Conservation (phyloP, 2,797 vertebrate genomes). For the Sebastes vulpes region DNA sequence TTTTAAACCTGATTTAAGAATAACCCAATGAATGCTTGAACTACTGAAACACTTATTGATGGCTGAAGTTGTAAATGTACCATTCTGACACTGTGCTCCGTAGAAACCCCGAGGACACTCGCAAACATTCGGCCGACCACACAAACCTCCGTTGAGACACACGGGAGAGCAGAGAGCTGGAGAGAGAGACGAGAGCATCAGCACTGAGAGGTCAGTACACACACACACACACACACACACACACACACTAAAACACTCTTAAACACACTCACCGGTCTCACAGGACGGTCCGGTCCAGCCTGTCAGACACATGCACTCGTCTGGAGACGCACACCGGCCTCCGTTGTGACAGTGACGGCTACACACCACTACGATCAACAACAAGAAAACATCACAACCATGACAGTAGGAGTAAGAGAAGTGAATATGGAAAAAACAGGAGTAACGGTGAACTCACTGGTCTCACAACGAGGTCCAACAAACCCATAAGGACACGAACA, state of each 20-base stretch:
- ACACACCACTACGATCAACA: slow-evolving; percentile 83
- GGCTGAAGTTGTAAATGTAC: slow-evolving; percentile 58
- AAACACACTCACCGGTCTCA: slow-evolving; percentile 81
- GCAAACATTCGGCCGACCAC: slow-evolving; percentile 80
- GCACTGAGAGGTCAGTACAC: not conserved
- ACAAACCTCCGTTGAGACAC: slow-evolving; percentile 88
- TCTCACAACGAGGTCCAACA: slow-evolving; percentile 88
- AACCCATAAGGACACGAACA: slow-evolving; percentile 90
- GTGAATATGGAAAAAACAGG: not conserved
- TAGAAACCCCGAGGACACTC: slow-evolving; percentile 87
- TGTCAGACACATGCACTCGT: slow-evolving; percentile 80
- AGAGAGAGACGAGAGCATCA: not conserved
- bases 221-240: not conserved
- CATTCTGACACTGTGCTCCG: slow-evolving; percentile 85
- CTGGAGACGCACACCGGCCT: slow-evolving; percentile 84
- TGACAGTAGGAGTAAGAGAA: too few relatives aligned
- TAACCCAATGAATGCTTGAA: not conserved
- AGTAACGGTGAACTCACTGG: slow-evolving; percentile 64
- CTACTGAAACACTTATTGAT: not conserved
- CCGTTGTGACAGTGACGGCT: slow-evolving; percentile 88
- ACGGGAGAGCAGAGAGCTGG: slow-evolving; percentile 86
- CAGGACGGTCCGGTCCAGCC: slow-evolving; percentile 88
- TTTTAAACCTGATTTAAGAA: not conserved
- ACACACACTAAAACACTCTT: not conserved
- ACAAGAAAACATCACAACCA: not conserved